Percentiles rank a stretch among this genome's conserved stretches.
phyloP scores from a whole-genome alignment of 2,113 vertebrate genomes.

The Falcunculus frontatus region DNA sequence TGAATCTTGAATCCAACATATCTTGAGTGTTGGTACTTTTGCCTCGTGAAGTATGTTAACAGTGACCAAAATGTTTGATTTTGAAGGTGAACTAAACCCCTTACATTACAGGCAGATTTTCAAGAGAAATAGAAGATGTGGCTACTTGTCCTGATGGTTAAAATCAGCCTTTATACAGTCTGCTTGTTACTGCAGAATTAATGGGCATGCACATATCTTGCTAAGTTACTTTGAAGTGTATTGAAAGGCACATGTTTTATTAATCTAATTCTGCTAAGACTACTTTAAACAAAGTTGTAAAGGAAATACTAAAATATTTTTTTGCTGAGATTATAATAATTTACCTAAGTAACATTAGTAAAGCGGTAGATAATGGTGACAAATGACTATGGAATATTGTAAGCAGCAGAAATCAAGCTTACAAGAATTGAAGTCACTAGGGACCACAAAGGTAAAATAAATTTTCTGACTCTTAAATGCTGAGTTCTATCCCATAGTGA shows the following conservation, averaged over 20 bases:
- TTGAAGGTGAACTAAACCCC: background rate
- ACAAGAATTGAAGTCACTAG: background rate
- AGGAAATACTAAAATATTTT: slow-evolving; percentile 20
- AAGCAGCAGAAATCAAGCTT: background rate
- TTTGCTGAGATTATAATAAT: slow-evolving; percentile 21
- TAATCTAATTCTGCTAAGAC: slow-evolving; percentile 51
- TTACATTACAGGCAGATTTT: background rate
- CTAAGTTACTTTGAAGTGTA: slow-evolving; percentile 24
- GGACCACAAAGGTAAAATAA: slow-evolving; percentile 24
- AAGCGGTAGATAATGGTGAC: slow-evolving; percentile 1
- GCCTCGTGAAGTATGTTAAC: background rate
- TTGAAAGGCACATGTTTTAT: slow-evolving; percentile 29
- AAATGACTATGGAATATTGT: slow-evolving; percentile 33
- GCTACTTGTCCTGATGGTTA: background rate
- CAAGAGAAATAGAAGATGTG: background rate
- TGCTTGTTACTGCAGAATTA: slow-evolving; percentile 20
- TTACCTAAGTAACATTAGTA: slow-evolving; percentile 9
- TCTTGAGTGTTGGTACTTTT: background rate
- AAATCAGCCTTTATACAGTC: background rate
- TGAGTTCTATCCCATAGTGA: background rate
- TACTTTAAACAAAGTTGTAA: slow-evolving; percentile 37
- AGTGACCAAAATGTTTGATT: background rate
- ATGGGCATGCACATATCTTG: background rate
- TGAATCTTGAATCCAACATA: background rate
- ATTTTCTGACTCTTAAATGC: slow-evolving; percentile 2